Evolutionary conservation across 2,113 vertebrate species (phyloP).

Genomic region (Motacilla alba): DNA sequence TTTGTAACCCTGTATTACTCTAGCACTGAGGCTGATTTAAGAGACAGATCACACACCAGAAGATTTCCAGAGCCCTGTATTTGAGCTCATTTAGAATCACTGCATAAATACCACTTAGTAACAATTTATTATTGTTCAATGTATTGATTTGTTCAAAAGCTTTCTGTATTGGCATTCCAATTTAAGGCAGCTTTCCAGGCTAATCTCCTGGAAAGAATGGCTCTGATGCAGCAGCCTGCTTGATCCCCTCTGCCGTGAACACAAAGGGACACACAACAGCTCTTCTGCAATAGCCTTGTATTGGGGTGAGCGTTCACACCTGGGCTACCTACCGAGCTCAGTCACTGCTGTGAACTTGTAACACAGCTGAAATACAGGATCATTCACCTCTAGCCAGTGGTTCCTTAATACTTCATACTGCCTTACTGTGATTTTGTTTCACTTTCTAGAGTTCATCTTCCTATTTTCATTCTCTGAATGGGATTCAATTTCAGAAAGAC

Average conservation of each 20-base stretch:
- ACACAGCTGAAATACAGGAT: neutral
- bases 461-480: neutral
- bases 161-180: slow-evolving; percentile 37
- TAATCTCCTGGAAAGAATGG: slow-evolving; percentile 8
- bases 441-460: neutral
- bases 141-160: slow-evolving; percentile 46
- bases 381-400: neutral
- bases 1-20: neutral
- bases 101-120: slow-evolving; percentile 1
- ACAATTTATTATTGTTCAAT: slow-evolving; percentile 26
- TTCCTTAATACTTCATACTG: neutral
- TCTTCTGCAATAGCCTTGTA: neutral
- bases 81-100: neutral
- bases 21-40: neutral
- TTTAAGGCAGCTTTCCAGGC: slow-evolving; percentile 11
- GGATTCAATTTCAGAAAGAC: neutral
- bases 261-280: neutral
- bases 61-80: neutral
- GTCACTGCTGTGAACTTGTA: neutral
- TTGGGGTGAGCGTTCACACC: neutral
- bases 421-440: neutral
- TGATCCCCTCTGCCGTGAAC: neutral
- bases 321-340: neutral
- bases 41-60: neutral
- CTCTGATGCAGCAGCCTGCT: neutral